Evolutionary conservation across 2,888 invertebrate genomes (phyloP).

Genomic region (Dicycla oo): DNA sequence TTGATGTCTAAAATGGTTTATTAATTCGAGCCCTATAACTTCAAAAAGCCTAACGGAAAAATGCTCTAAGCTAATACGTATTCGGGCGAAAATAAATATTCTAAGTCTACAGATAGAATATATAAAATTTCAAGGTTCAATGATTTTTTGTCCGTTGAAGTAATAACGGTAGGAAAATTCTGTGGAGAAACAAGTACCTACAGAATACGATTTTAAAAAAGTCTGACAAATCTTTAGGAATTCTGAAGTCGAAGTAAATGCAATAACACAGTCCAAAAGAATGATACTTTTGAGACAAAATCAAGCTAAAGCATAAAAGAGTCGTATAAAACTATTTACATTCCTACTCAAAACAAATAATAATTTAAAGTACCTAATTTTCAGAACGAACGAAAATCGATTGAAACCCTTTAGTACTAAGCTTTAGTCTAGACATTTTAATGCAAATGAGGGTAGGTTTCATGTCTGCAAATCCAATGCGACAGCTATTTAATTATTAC

Average conservation of each 20-base stretch:
- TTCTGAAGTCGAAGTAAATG: not conserved
- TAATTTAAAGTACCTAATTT: not conserved
- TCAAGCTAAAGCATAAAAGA: not conserved
- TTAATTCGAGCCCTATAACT: too few species aligned
- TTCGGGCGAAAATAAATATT: not conserved
- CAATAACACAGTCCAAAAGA: not conserved
- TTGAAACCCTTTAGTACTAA: conserved; percentile 3
- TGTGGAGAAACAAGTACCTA: not conserved
- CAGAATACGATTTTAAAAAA: not conserved
- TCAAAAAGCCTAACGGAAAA: not conserved
- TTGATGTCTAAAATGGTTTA: too few species aligned
- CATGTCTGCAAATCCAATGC: conserved; percentile 3
- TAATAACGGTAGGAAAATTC: not conserved
- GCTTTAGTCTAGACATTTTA: conserved; percentile 39
- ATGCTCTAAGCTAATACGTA: not conserved
- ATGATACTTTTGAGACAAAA: not conserved
- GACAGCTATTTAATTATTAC: conserved; percentile 17
- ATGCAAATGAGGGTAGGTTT: conserved; percentile 35
- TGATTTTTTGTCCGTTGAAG: not conserved
- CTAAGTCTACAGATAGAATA: not conserved
- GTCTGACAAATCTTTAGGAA: not conserved
- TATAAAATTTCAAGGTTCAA: too few species aligned
- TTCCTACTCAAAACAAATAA: not conserved
- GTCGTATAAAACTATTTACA: not conserved
- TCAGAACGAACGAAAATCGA: not conserved